A percentile compares a stretch with the other conserved stretches of the same genome.
Evolutionary conservation across 2,113 vertebrate species (phyloP).

Genomic region (Vanacampus margaritifer): DNA sequence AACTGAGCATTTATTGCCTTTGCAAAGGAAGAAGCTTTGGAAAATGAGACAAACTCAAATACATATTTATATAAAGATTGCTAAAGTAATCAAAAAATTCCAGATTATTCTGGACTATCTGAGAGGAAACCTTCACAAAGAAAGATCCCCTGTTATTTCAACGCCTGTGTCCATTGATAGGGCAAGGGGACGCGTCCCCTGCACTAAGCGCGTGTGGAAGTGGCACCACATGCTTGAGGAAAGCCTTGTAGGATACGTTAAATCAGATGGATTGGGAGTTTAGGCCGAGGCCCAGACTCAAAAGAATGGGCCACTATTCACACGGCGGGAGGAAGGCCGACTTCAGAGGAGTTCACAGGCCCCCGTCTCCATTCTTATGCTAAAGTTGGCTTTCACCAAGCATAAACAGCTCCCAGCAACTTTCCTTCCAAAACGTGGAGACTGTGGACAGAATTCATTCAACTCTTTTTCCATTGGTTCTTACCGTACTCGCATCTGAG

Average conservation of each 20-base stretch:
- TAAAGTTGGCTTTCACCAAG: slow-evolving; percentile 51
- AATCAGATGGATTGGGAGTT: slow-evolving; percentile 68
- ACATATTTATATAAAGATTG: background rate
- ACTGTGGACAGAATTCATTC: background rate
- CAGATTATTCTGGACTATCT: background rate
- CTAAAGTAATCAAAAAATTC: background rate
- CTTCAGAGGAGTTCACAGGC: slow-evolving; percentile 68
- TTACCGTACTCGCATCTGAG: background rate
- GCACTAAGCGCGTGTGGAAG: slow-evolving; percentile 29
- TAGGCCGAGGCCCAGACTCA: slow-evolving; percentile 51
- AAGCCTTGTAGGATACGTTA: slow-evolving; percentile 62
- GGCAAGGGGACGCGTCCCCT: slow-evolving; percentile 31
- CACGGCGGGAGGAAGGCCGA: slow-evolving; percentile 57
- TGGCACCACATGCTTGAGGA: slow-evolving; percentile 16
- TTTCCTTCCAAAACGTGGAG: slow-evolving; percentile 63
- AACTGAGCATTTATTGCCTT: too few relatives aligned
- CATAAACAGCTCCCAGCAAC: slow-evolving; percentile 41
- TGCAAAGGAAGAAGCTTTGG: too few relatives aligned
- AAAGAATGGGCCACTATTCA: slow-evolving; percentile 63
- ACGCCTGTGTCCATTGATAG: slow-evolving; percentile 36
- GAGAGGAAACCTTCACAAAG: background rate
- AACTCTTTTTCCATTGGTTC: background rate
- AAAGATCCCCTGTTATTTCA: slow-evolving; percentile 51
- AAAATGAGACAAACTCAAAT: too few relatives aligned
- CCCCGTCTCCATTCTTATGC: slow-evolving; percentile 67